Evolutionary conservation across 2,888 invertebrate genomes (phyloP).

Genomic region (Thereva unica): DNA sequence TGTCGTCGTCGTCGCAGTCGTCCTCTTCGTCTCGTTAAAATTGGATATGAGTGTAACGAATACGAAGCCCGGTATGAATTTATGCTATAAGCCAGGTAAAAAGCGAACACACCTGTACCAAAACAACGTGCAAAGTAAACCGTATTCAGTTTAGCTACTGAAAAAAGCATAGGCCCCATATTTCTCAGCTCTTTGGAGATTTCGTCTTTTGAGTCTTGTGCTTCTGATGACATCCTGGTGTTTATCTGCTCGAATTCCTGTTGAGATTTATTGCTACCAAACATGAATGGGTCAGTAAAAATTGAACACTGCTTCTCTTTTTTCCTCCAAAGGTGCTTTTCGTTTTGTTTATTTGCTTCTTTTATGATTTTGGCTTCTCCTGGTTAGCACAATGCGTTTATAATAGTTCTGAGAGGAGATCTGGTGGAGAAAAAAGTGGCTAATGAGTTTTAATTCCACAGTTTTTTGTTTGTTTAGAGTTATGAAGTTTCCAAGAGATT

Average conservation of each 20-base stretch:
- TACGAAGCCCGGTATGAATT: constrained; percentile 28
- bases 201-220: neutral
- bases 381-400: too few species aligned
- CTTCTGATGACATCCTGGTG: constrained; percentile 31
- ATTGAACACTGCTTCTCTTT: constrained; percentile 16
- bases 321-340: too few species aligned
- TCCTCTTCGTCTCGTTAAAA: constrained; percentile 20
- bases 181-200: neutral
- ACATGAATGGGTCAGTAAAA: constrained; percentile 41
- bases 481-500: too few species aligned
- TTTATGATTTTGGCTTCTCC: too few species aligned
- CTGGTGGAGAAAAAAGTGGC: too few species aligned
- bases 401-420: too few species aligned
- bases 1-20: neutral
- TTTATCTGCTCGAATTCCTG: constrained; percentile 36
- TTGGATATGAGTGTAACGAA: constrained; percentile 31
- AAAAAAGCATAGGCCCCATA: constrained; percentile 3
- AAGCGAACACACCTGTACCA: constrained; percentile 37
- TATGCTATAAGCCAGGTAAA: constrained; percentile 26
- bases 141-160: constrained; percentile 2
- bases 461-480: too few species aligned
- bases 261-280: constrained; percentile 40
- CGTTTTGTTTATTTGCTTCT: too few species aligned
- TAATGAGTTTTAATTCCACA: too few species aligned
- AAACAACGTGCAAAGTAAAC: constrained; percentile 10